These are phyloP conservation scores for Ennomos fuscantarius DNA, from an alignment of 2,888 invertebrate genomes.

Conservation along the genomic window DNA sequence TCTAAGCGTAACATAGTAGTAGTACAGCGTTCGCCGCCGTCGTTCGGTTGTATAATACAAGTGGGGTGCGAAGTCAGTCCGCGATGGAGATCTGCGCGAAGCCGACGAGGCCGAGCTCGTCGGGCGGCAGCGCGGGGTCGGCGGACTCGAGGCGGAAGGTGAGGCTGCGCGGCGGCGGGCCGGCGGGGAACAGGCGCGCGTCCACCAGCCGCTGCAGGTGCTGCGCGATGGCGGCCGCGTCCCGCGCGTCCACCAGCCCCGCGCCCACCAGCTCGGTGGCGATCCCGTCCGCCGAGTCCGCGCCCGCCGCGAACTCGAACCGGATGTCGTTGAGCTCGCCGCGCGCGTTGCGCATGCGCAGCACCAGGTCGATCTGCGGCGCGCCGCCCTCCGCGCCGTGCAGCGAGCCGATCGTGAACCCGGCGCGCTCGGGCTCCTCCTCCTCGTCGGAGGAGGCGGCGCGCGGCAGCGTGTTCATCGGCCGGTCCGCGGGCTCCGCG, in stretches of 20 bases:
- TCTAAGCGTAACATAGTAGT: constrained; percentile 55
- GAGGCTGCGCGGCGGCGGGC: constrained; percentile 87
- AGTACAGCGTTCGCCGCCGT: constrained; percentile 38
- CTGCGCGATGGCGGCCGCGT: constrained; percentile 95
- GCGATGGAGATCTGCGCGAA: constrained; percentile 98
- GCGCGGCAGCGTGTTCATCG: constrained; percentile 86
- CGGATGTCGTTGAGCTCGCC: constrained; percentile 99
- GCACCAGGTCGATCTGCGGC: constrained; percentile 91
- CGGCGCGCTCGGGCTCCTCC: constrained; percentile 54
- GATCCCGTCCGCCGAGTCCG: constrained; percentile 97
- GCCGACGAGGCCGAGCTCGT: constrained; percentile 97
- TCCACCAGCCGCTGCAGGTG: constrained; percentile 97
- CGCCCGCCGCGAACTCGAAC: constrained; percentile 98
- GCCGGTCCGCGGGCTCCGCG: constrained; percentile 84
- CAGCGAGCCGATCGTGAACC: constrained; percentile 37
- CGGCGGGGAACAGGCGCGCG: constrained; percentile 66
- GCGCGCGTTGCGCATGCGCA: constrained; percentile 95
- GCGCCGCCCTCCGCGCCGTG: constrained; percentile 57
- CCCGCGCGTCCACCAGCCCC: constrained; percentile 96
- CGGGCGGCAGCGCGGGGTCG: constrained; percentile 89
- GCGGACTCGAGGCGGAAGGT: constrained; percentile 93
- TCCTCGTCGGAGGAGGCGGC: constrained; percentile 87
- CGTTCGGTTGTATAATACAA: constrained; percentile 13
- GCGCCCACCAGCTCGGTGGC: constrained; percentile 99
- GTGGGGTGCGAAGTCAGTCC: constrained; percentile 83